Evolutionary conservation across 2,113 vertebrate genomes (phyloP).

Genomic region (Dicrurus megarhynchus): DNA sequence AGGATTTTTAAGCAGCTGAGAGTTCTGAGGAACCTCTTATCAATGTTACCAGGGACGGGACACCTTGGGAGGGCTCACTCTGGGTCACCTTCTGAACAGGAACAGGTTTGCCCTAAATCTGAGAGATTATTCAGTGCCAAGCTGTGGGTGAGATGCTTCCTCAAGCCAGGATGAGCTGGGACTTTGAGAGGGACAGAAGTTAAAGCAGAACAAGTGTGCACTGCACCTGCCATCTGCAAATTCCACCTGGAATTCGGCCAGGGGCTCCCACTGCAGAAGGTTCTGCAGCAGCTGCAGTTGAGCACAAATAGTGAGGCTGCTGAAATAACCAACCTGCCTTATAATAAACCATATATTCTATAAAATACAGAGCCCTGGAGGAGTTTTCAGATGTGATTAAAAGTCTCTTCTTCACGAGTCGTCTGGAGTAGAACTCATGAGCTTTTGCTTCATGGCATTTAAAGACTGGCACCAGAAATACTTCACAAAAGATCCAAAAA

Average conservation of each 20-base stretch:
- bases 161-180: background rate
- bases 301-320: background rate
- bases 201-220: background rate
- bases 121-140: background rate
- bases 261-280: background rate
- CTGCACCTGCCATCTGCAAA: background rate
- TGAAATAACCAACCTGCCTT: background rate
- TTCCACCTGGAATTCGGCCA: background rate
- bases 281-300: background rate
- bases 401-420: background rate
- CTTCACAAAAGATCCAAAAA: background rate
- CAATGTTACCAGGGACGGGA: background rate
- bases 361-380: background rate
- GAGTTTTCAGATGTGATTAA: background rate
- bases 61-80: background rate
- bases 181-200: background rate
- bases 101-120: background rate
- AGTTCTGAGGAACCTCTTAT: background rate
- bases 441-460: slow-evolving; percentile 19
- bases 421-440: slow-evolving; percentile 12
- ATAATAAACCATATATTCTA: background rate
- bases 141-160: background rate
- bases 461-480: background rate
- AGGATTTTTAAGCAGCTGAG: background rate
- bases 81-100: background rate